Conservation (phyloP, 2,888 invertebrate genomes). For the Scaptomyza reducta region DNA sequence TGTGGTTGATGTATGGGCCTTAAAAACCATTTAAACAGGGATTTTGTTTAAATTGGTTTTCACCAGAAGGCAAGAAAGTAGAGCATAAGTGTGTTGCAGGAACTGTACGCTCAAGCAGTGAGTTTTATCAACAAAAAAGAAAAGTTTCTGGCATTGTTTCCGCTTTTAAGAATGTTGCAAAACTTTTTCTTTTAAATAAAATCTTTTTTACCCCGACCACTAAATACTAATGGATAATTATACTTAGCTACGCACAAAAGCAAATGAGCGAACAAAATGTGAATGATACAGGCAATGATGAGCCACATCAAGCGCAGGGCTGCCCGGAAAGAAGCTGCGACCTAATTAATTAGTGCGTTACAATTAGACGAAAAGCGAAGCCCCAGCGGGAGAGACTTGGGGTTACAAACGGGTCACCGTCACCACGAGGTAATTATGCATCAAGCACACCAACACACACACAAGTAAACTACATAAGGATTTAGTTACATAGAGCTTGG, state of each 20-base stretch:
- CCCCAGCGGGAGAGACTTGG: slow-evolving; percentile 23
- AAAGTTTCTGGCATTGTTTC: background rate
- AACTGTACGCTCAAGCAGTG: background rate
- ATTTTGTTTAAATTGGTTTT: background rate
- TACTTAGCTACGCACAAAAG: slow-evolving; percentile 20
- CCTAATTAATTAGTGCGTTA: slow-evolving; percentile 62
- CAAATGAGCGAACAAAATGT: slow-evolving; percentile 25
- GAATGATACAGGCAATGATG: slow-evolving; percentile 43
- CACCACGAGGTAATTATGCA: slow-evolving; percentile 59
- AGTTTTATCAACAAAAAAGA: background rate
- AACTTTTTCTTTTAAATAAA: background rate
- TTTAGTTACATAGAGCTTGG: slow-evolving; percentile 4
- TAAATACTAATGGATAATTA: slow-evolving; percentile 13
- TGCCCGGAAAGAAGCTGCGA: slow-evolving; percentile 15
- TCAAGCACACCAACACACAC: slow-evolving; percentile 19
- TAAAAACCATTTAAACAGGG: background rate
- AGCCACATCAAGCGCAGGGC: slow-evolving; percentile 39
- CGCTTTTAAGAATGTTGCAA: background rate
- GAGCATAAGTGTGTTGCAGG: background rate
- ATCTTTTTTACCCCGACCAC: background rate
- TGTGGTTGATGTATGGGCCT: background rate
- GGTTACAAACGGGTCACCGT: slow-evolving; percentile 50
- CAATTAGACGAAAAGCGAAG: slow-evolving; percentile 64
- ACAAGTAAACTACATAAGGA: slow-evolving; percentile 9
- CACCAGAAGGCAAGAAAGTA: background rate